Conservation (phyloP, 2,888 invertebrate genomes). For the Parelbella ahira region DNA sequence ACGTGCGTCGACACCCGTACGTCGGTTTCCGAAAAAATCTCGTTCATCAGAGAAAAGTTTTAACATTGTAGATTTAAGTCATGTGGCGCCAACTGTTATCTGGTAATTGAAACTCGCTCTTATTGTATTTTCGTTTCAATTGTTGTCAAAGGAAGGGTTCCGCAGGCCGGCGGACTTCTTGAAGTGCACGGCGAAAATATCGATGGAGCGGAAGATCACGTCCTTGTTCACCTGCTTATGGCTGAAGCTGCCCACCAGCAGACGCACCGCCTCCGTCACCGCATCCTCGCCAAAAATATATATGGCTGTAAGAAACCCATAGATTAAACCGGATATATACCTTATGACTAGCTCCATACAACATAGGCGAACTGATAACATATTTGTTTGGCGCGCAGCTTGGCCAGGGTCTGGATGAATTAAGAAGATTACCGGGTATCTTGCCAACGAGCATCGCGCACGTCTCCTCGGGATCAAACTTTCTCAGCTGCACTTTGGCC, state of each 20-base stretch:
- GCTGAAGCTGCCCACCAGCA: slow-evolving; percentile 46
- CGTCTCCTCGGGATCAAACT: slow-evolving; percentile 45
- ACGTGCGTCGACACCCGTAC: too few relatives aligned
- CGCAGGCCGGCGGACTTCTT: slow-evolving; percentile 49
- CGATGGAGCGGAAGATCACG: slow-evolving; percentile 49
- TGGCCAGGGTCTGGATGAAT: too few relatives aligned
- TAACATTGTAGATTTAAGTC: too few relatives aligned
- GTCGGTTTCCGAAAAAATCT: too few relatives aligned
- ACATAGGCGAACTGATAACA: too few relatives aligned
- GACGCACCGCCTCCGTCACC: slow-evolving; percentile 35
- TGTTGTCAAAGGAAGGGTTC: slow-evolving; percentile 53
- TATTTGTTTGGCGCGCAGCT: too few relatives aligned
- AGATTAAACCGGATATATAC: too few relatives aligned
- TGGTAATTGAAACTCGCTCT: too few relatives aligned
- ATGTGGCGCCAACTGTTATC: too few relatives aligned
- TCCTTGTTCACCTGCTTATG: slow-evolving; percentile 51
- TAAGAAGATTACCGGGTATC: slow-evolving; percentile 52
- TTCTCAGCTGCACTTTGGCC: slow-evolving; percentile 1
- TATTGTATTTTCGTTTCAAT: slow-evolving; percentile 28
- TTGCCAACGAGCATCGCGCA: slow-evolving; percentile 45
- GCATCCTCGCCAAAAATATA: slow-evolving; percentile 52
- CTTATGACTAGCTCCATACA: too few relatives aligned
- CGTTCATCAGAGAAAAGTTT: too few relatives aligned
- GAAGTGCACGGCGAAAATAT: slow-evolving; percentile 53
- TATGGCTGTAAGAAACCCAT: too few relatives aligned